Base-by-base conservation (phyloP, 2,113 vertebrate genomes). In the Pelvicachromis taeniatus region DNA sequence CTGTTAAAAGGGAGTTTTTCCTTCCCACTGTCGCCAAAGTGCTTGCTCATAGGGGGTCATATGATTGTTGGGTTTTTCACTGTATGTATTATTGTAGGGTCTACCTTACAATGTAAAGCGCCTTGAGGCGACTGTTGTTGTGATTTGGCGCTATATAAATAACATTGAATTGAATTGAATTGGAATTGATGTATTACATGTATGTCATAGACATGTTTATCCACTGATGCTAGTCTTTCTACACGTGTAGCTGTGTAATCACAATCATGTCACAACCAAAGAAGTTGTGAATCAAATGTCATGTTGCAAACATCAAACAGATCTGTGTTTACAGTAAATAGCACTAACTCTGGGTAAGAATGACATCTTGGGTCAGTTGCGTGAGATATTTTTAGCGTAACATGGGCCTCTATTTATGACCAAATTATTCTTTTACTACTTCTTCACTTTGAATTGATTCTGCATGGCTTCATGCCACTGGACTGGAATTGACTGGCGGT, bases 331-430 rank as follows among this genome's bases (percentile, higher is more conserved):
- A 68, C 38, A 68, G 11, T 42, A 31, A 73, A 29, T 31, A 12
- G 0, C 42, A 4, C 0, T 19, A 48, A 50, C 10, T 75, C 21
- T 48, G 68, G 42, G 9, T 50, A 29, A 19, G 16, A 75, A 12
- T n/a, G 26, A 29, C 42, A 50, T 75, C 42, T 12, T 73, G 40
- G 7, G n/a, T 73, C 1, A 48, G 42, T 29, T 26, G 7, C 0
- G 0, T 16, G 13, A 45, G 21, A 70, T 31, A 70, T 45, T 68
- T 2, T 45, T 70, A 17, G 16, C 8, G 8, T 17, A 8, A 50
- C 7, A 16, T 50, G 48, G 14, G 52, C 52, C 52, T 53, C 52
- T 21, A 21, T 54, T n/a, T 54, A 5, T 54, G n/a, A 54, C n/a
- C 53, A 23, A 11, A 5, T 31, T 50, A 0, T 31, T 50, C 5